Evolutionary conservation across 2,113 vertebrate genomes (phyloP).

Genomic region (Petaurus breviceps): DNA sequence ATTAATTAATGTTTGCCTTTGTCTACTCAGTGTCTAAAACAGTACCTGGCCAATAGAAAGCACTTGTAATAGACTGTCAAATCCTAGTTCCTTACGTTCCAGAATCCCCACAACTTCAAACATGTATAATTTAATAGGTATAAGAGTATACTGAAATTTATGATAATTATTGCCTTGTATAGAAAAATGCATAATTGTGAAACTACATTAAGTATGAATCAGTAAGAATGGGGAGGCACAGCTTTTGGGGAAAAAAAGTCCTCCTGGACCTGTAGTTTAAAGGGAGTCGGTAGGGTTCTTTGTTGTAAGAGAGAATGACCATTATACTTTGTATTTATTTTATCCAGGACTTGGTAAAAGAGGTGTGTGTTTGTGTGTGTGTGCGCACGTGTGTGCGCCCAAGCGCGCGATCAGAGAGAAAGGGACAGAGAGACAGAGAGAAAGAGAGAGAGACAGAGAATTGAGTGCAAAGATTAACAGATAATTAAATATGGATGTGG

Average conservation of each 20-base stretch:
- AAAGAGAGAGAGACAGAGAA: too few relatives aligned
- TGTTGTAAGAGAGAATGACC: not conserved
- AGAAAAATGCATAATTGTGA: constrained; percentile 6
- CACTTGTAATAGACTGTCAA: too few relatives aligned
- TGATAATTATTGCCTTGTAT: constrained; percentile 21
- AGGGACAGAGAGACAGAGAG: not conserved
- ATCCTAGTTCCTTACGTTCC: too few relatives aligned
- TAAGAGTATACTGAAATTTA: constrained; percentile 5
- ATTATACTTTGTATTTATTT: not conserved
- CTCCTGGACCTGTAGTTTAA: not conserved
- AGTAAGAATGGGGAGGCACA: constrained; percentile 3
- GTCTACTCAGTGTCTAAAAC: too few relatives aligned
- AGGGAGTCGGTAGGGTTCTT: not conserved
- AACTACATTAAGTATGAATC: not conserved
- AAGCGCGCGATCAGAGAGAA: too few relatives aligned
- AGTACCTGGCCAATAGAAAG: too few relatives aligned
- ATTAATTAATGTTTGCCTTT: too few relatives aligned
- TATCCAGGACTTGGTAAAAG: not conserved
- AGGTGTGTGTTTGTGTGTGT: too few relatives aligned
- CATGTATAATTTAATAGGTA: not conserved
- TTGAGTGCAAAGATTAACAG: too few relatives aligned
- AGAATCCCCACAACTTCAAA: not conserved
- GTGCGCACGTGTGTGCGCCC: too few relatives aligned
- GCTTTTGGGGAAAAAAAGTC: not conserved
- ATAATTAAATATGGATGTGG: too few relatives aligned